Evolutionary conservation across 2,888 invertebrate species (phyloP).

Genomic region (Listrodromus nycthemerus): DNA sequence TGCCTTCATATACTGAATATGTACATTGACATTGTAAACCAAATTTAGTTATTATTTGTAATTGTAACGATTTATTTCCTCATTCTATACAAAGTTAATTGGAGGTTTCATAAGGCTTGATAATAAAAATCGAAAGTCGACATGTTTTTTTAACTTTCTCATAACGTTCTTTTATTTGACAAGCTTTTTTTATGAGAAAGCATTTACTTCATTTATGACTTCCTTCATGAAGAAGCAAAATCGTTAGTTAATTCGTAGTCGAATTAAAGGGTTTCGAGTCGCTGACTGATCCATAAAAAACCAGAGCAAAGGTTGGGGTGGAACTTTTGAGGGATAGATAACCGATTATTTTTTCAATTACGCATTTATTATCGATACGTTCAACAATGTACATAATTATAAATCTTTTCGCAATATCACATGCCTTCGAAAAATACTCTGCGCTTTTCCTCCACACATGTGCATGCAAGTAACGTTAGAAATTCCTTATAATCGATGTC

Average conservation of each 20-base stretch:
- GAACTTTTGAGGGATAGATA: neutral
- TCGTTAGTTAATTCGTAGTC: no score
- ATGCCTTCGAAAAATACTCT: conserved; percentile 38
- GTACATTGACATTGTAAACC: no score
- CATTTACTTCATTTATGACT: no score
- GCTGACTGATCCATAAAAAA: neutral
- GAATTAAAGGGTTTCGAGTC: neutral
- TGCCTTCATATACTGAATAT: conserved; percentile 18
- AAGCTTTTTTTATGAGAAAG: no score
- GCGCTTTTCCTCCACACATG: conserved; percentile 23
- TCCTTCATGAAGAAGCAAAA: no score
- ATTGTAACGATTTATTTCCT: no score
- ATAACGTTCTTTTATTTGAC: no score
- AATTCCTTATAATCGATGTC: neutral
- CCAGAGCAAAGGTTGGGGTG: neutral
- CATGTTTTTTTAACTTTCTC: no score
- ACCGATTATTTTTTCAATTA: neutral
- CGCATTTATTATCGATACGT: conserved; percentile 51
- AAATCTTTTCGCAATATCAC: conserved; percentile 34
- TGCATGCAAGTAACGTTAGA: conserved; percentile 24
- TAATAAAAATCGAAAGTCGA: no score
- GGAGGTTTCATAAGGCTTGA: no score
- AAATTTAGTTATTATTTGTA: no score
- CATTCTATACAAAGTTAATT: no score
- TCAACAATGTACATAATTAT: conserved; percentile 32